These are phyloP conservation scores for Isoperla grammatica DNA, from an alignment of 2,888 invertebrate species.

Conservation along the genomic window DNA sequence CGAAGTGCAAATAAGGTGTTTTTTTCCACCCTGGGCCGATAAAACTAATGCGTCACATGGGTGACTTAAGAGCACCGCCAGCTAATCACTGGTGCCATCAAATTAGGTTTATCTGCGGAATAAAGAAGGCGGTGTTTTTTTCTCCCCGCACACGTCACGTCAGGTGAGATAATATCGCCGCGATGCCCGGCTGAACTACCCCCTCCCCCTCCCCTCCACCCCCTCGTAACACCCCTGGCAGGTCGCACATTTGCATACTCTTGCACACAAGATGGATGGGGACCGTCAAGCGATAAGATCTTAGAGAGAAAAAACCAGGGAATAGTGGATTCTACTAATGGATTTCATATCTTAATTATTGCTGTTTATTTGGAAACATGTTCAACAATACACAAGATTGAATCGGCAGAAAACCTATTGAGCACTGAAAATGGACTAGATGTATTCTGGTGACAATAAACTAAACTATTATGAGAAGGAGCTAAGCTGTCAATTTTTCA, in stretches of 20 bases:
- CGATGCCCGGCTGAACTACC: not conserved
- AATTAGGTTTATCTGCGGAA: not conserved
- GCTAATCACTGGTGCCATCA: not conserved
- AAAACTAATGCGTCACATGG: too few relatives aligned
- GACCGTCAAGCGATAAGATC: constrained; percentile 4
- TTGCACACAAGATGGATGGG: constrained; percentile 15
- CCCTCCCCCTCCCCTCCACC: too few relatives aligned
- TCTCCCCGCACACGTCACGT: not conserved
- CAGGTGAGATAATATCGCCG: not conserved
- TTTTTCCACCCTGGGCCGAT: too few relatives aligned
- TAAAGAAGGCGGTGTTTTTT: not conserved
- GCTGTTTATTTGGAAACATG: not conserved
- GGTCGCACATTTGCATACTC: constrained; percentile 4
- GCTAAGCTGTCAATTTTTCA: too few relatives aligned
- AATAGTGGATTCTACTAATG: constrained; percentile 20
- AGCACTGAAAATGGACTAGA: too few relatives aligned
- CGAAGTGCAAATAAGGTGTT: too few relatives aligned
- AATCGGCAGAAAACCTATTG: too few relatives aligned
- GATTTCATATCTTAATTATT: constrained; percentile 26
- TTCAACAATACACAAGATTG: not conserved
- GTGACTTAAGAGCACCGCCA: too few relatives aligned
- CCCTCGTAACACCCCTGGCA: too few relatives aligned
- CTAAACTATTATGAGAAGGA: too few relatives aligned
- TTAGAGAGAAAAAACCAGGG: not conserved
- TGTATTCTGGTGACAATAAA: too few relatives aligned